phyloP scores from a whole-genome alignment of 2,888 invertebrate genomes.

The Philopedon plagiatum region DNA sequence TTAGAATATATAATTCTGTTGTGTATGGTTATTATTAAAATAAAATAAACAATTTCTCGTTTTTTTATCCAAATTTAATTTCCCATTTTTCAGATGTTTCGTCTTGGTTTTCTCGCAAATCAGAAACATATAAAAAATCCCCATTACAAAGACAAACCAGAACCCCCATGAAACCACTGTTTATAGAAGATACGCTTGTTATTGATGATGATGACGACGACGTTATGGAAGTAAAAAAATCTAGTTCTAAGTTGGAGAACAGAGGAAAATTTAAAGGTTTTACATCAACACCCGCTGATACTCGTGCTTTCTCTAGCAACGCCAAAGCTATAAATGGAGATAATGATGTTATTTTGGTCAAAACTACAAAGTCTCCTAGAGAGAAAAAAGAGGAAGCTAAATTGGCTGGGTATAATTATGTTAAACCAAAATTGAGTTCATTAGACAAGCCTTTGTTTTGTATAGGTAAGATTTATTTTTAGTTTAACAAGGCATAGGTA shows the following conservation, averaged over 20 bases:
- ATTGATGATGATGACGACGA: conserved; percentile 40
- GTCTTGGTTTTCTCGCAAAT: conserved; percentile 7
- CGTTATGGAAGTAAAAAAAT: conserved; percentile 15
- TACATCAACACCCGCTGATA: conserved; percentile 41
- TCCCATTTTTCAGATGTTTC: background rate
- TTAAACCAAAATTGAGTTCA: conserved; percentile 33
- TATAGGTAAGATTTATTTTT: conserved; percentile 41
- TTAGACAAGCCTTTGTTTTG: conserved; percentile 33
- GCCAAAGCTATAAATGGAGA: conserved; percentile 46
- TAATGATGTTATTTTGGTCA: conserved; percentile 61
- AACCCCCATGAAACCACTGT: conserved; percentile 32
- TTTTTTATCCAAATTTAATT: too few species aligned
- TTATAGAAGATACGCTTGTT: conserved; percentile 35
- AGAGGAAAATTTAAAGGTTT: conserved; percentile 22
- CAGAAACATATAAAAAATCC: conserved; percentile 19
- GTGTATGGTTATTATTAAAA: too few species aligned
- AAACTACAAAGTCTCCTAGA: conserved; percentile 55
- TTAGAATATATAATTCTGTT: too few species aligned
- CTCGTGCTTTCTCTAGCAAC: conserved; percentile 30
- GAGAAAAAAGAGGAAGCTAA: conserved; percentile 57
- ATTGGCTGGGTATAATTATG: conserved; percentile 53
- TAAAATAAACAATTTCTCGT: too few species aligned
- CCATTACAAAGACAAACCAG: conserved; percentile 13
- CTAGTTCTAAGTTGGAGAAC: background rate
- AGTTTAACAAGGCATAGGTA: too few species aligned